Evolutionary conservation across 2,888 invertebrate genomes (phyloP).

Genomic region (Lapara coniferarum): DNA sequence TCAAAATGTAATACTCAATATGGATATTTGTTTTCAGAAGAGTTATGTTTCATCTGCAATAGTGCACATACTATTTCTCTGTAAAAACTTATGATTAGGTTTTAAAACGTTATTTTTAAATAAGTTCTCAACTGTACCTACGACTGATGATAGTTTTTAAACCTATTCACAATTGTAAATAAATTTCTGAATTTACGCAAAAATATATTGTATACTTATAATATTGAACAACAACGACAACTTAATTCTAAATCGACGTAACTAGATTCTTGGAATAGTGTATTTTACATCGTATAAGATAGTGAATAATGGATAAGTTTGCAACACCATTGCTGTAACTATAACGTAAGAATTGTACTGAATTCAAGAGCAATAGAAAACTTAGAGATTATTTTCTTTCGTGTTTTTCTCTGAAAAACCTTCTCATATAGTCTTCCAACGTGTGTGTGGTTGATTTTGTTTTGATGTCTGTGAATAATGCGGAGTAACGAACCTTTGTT

Average conservation of each 20-base stretch:
- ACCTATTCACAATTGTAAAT: constrained; percentile 59
- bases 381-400: constrained; percentile 49
- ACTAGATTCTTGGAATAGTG: constrained; percentile 30
- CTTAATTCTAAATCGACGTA: constrained; percentile 81
- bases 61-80: constrained; percentile 22
- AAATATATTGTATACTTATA: constrained; percentile 48
- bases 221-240: constrained; percentile 76
- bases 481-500: constrained; percentile 63
- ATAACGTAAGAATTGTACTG: constrained; percentile 60
- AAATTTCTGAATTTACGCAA: constrained; percentile 46
- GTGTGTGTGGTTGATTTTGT: constrained; percentile 58
- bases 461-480: constrained; percentile 41
- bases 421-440: constrained; percentile 78
- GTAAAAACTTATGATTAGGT: constrained; percentile 46
- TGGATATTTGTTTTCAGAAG: not conserved
- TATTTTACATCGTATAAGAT: constrained; percentile 28
- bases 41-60: constrained; percentile 1
- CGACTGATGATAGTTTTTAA: constrained; percentile 76
- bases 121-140: constrained; percentile 57
- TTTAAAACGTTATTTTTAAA: constrained; percentile 36
- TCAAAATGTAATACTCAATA: not conserved
- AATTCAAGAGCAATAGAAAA: constrained; percentile 69
- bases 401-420: constrained; percentile 46
- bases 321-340: constrained; percentile 71
- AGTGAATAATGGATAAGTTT: constrained; percentile 46